Base-by-base conservation (phyloP, 2,888 invertebrate genomes). In the Ypsolopha sequella region DNA sequence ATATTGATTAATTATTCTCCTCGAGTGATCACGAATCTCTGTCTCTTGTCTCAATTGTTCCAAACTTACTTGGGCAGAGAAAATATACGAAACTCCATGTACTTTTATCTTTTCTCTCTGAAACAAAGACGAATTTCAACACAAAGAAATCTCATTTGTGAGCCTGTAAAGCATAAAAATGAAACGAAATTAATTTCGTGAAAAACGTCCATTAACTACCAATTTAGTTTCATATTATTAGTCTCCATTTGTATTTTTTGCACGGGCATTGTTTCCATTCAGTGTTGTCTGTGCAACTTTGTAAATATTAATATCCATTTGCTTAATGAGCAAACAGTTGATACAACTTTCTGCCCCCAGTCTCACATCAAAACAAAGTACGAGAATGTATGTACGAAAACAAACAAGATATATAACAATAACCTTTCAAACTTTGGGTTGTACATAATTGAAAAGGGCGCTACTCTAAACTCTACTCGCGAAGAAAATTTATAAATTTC, bases 271-370 rank as follows among this genome's bases (percentile, higher is more conserved):
- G 4, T 24, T 24, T 24, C 24, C 24, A 24, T 24, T 24, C 2
- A 24, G 2, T 24, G 24, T 24, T 3, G 4, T 24, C 24, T 24
- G 24, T 24, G 24, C 24, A 24, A 24, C 4, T 24, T 24, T 4
- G 8, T 44, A 45, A 51, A 51, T 45, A 45, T 38, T 36, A 38
- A 51, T 51, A 38, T 45, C 39, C 51, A 45, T 46, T 46, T 51
- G 50, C 41, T 50, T 50, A 50, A 50, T 50, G 41, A 50, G 50
- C 34, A 50, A 50, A 50, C 50, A 34, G 34, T 50, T 50, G 9
- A 41, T 39, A 38, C 33, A 41, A 41, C 8, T 41, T 39, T 33
- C 43, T 39, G 41, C 35, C 10, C 39, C 35, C 24, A 36, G 38
- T 1, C 38, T 36, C 50, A 24, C 35, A 35, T 50, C 14, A 50